Evolutionary conservation across 2,888 invertebrate species (phyloP).

Genomic region (Periphyllus acericola): DNA sequence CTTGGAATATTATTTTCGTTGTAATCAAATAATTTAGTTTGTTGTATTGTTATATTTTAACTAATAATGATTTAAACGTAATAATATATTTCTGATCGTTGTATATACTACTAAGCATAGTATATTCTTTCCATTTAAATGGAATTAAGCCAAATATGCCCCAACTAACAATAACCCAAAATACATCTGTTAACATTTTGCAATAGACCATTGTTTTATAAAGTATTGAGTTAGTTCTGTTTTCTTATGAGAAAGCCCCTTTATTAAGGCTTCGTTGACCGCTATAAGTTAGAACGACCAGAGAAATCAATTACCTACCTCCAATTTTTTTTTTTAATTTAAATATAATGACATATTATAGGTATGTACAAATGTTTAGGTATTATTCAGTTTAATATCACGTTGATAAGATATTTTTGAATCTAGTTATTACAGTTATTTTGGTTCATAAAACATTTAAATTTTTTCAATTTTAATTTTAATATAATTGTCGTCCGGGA

Average conservation of each 20-base stretch:
- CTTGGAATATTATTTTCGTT: not conserved
- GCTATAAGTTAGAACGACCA: not conserved
- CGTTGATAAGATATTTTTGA: not conserved
- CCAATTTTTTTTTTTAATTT: not conserved
- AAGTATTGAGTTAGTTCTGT: constrained; percentile 18
- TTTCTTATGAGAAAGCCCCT: constrained; percentile 31
- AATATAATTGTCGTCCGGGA: too few species aligned
- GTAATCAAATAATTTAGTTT: not conserved
- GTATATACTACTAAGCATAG: not conserved
- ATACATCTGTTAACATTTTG: constrained; percentile 17
- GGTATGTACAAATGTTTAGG: too few species aligned
- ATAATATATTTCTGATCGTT: constrained; percentile 9
- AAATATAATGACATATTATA: not conserved
- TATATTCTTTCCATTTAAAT: constrained; percentile 5
- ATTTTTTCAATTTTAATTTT: too few species aligned
- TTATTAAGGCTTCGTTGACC: not conserved
- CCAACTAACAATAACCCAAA: not conserved
- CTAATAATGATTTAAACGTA: constrained; percentile 11
- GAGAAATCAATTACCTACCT: not conserved
- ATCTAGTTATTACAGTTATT: too few species aligned
- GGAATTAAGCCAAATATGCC: constrained; percentile 34
- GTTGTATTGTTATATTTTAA: not conserved
- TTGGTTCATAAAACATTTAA: too few species aligned
- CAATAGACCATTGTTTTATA: not conserved
- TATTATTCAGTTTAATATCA: not conserved